Evolutionary conservation across 2,113 vertebrate species (phyloP), one percentile per base, ranked within the genome.

Genomic region (Calidris pugnax): DNA sequence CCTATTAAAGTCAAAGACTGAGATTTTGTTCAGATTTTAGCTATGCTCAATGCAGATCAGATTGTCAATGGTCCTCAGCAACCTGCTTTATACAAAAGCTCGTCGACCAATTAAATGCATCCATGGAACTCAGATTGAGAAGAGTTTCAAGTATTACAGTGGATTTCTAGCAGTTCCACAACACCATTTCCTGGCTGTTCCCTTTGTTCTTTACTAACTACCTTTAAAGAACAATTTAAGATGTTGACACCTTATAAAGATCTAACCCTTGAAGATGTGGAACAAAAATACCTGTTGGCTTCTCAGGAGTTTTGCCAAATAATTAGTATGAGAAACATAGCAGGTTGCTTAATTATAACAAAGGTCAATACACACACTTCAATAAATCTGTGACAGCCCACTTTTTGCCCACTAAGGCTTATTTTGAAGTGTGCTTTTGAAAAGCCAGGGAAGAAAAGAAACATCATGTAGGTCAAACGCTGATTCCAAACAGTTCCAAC

Each of bases 401-500:
- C 7, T 20, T 37, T 71, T n/a, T 69, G 24, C 32, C 55, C 48
- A 16, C 16, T 50, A 27, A 21, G 35, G 43, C 39, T 91, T 68
- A 72, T 41, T 75, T 76, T 67, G 28, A 75, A 71, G 47, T 0
- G 23, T 21, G 51, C 10, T 72, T 88, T 43, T 48, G 48, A 57
- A 94, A 88, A 75, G 28, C 4, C 45, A 53, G 51, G 0, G 0
- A 64, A 53, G 33, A 22, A 32, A 55, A 59, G 10, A 45, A 45
- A 7, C 32, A 48, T 43, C 0, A 2, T 11, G 35, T 35, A 3
- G 20, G 76, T 75, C 72, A 63, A 47, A 55, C 0, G 1, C 28
- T 10, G 47, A 69, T 51, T 90, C 60, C 43, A 12, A 75, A 24
- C 43, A 50, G 48, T n/a, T 80, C 14, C 20, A 47, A 50, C 4